Evolutionary conservation across 1,140 invertebrate genomes (phyloP).

Genomic region (Sitophilus oryzae): DNA sequence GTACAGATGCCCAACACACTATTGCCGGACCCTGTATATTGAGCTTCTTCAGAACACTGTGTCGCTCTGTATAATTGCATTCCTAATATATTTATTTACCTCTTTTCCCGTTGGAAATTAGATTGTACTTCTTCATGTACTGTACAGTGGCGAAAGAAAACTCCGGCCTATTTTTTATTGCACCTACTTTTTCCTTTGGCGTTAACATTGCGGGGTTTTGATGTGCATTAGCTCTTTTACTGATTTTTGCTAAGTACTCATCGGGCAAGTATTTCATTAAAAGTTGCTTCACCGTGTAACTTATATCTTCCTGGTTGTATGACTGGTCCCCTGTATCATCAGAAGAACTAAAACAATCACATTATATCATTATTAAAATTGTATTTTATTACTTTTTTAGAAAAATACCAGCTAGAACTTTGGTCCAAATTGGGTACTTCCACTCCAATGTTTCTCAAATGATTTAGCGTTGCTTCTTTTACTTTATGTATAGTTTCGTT

Average conservation of each 20-base stretch:
- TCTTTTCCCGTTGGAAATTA: constrained; percentile 7
- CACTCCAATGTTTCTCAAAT: constrained; percentile 48
- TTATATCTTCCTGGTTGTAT: constrained; percentile 31
- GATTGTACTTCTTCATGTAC: constrained; percentile 60
- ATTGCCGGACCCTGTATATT: no score
- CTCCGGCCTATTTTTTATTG: constrained; percentile 41
- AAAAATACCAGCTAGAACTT: constrained; percentile 11
- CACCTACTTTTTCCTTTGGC: constrained; percentile 7
- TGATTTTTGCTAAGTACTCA: constrained; percentile 46
- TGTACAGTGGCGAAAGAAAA: constrained; percentile 60
- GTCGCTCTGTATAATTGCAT: no score
- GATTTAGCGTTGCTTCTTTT: constrained; percentile 48
- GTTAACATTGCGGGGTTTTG: constrained; percentile 1
- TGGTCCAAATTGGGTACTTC: constrained; percentile 38
- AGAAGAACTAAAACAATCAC: constrained; percentile 9
- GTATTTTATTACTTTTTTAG: constrained; percentile 6
- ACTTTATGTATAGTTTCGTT: constrained; percentile 42
- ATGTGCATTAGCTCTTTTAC: constrained; percentile 20
- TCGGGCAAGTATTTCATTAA: constrained; percentile 59
- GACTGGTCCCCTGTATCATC: constrained; percentile 8
- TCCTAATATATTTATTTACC: no score
- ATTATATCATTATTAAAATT: background rate
- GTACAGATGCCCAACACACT: no score
- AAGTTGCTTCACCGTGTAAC: constrained; percentile 52
- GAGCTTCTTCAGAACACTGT: no score